Evolutionary conservation across 1,140 invertebrate genomes (phyloP).

Genomic region (Drosophila subobscura): DNA sequence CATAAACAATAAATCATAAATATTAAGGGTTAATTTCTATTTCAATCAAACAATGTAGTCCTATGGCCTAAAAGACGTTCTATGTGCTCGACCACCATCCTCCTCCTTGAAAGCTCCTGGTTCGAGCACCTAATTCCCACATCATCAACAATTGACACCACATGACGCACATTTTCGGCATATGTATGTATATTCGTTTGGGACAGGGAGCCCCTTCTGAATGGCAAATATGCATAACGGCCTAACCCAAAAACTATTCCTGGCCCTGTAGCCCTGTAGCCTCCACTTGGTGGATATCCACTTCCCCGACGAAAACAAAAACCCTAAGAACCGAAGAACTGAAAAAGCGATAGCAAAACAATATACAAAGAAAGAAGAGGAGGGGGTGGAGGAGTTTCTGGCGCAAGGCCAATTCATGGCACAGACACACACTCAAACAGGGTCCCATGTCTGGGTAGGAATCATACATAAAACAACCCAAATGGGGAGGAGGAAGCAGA

Average conservation of each 20-base stretch:
- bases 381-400: conserved; percentile 65
- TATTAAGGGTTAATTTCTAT: too few species aligned
- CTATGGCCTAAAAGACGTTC: neutral
- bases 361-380: conserved; percentile 50
- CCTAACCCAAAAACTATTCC: conserved; percentile 61
- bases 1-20: too few species aligned
- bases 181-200: conserved; percentile 22
- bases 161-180: conserved; percentile 66
- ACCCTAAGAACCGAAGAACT: conserved; percentile 21
- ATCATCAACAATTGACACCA: conserved; percentile 75
- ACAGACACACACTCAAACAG: conserved; percentile 23
- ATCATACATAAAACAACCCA: conserved; percentile 60
- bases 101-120: conserved; percentile 3
- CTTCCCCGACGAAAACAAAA: conserved; percentile 61
- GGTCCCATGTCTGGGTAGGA: conserved; percentile 26
- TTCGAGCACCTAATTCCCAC: conserved; percentile 54
- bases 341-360: conserved; percentile 55
- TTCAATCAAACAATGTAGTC: too few species aligned
- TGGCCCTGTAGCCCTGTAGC: neutral
- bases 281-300: conserved; percentile 31
- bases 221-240: conserved; percentile 72
- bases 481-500: conserved; percentile 1
- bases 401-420: conserved; percentile 71
- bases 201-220: conserved; percentile 32
- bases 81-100: neutral